These are phyloP conservation scores for Ctenomys sociabilis DNA, from an alignment of 2,113 vertebrate genomes.

Conservation along the genomic window DNA sequence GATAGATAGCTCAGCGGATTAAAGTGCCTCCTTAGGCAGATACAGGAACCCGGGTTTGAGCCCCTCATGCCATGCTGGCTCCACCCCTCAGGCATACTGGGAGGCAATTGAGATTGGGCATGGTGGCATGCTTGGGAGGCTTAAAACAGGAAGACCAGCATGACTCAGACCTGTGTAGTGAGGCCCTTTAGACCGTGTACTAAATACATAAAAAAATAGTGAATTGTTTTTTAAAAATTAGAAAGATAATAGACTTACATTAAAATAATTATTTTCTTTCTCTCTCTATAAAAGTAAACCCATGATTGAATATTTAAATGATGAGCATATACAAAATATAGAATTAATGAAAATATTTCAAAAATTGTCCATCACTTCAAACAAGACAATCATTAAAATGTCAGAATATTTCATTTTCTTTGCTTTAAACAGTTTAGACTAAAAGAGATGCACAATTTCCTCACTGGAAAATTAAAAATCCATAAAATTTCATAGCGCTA, in stretches of 20 bases:
- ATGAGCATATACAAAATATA: slow-evolving; percentile 9
- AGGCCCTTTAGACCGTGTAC: too few relatives aligned
- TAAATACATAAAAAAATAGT: not conserved
- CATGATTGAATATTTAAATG: not conserved
- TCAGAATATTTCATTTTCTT: not conserved
- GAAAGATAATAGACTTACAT: not conserved
- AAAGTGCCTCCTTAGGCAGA: too few relatives aligned
- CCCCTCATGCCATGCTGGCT: too few relatives aligned
- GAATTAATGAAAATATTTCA: slow-evolving; percentile 7
- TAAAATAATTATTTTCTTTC: not conserved
- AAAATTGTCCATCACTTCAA: not conserved
- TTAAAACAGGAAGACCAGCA: too few relatives aligned
- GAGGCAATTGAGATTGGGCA: too few relatives aligned
- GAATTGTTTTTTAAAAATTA: not conserved
- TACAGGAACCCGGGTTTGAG: too few relatives aligned
- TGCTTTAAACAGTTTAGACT: not conserved
- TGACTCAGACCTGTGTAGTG: too few relatives aligned
- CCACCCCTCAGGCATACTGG: too few relatives aligned
- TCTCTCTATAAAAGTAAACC: not conserved
- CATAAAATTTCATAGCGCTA: not conserved
- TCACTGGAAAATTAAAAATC: not conserved
- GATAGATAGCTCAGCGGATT: too few relatives aligned
- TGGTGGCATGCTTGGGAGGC: too few relatives aligned
- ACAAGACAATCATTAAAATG: not conserved
- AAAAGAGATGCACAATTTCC: not conserved